These are phyloP conservation scores for Hoplodrina blanda DNA, from an alignment of 2,888 invertebrate genomes.

Conservation along the genomic window DNA sequence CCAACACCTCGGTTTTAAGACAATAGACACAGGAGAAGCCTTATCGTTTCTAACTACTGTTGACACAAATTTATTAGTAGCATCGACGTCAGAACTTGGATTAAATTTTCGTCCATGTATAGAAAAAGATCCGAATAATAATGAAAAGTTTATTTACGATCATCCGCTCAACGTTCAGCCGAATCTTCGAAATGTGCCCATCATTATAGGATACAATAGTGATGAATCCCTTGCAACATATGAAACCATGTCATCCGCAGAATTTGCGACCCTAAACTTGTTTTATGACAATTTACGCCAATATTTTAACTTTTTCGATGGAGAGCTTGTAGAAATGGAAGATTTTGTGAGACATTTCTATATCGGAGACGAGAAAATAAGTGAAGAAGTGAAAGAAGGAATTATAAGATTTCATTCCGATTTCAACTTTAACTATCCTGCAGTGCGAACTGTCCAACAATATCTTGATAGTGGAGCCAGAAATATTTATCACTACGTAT, in stretches of 20 bases:
- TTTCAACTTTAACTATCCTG: constrained; percentile 67
- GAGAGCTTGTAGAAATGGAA: constrained; percentile 62
- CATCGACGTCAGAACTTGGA: constrained; percentile 61
- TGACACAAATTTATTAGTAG: constrained; percentile 69
- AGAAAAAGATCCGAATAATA: constrained; percentile 68
- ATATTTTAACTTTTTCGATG: constrained; percentile 65
- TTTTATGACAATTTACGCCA: constrained; percentile 53
- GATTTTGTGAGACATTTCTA: constrained; percentile 73
- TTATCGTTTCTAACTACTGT: constrained; percentile 69
- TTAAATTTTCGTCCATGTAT: constrained; percentile 69
- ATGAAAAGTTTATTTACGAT: constrained; percentile 68
- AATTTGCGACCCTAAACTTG: constrained; percentile 46
- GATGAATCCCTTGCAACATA: constrained; percentile 61
- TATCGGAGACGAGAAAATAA: constrained; percentile 69
- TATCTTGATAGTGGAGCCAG: constrained; percentile 68
- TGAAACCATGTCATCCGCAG: constrained; percentile 47
- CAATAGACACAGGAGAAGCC: constrained; percentile 68
- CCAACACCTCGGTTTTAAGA: constrained; percentile 67
- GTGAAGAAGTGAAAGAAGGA: constrained; percentile 60
- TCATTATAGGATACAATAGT: constrained; percentile 70
- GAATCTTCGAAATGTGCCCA: constrained; percentile 60
- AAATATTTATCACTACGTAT: constrained; percentile 74
- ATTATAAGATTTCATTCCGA: constrained; percentile 74
- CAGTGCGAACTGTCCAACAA: constrained; percentile 66
- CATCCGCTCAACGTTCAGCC: constrained; percentile 66